Evolutionary conservation across 2,797 vertebrate species (phyloP).

Genomic region (Phoxinus dragarum): DNA sequence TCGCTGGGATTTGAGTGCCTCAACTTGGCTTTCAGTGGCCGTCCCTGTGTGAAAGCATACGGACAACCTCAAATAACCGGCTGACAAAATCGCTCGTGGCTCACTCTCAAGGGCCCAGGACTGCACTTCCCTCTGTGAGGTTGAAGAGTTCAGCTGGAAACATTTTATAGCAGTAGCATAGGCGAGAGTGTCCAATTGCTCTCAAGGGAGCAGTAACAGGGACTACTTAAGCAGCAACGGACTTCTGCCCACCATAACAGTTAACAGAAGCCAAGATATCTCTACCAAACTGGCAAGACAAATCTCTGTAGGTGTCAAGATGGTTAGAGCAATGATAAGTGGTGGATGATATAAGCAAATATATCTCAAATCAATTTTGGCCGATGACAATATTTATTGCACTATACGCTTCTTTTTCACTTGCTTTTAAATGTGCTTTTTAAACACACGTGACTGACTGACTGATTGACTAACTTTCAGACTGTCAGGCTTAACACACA

Average conservation of each 20-base stretch:
- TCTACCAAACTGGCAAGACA: conserved; percentile 5
- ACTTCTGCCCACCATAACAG: conserved; percentile 42
- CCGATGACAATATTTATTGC: not conserved
- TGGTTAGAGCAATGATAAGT: not conserved
- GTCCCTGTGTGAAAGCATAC: conserved; percentile 27
- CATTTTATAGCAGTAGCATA: conserved; percentile 29
- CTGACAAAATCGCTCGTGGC: conserved; percentile 30
- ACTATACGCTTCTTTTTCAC: not conserved
- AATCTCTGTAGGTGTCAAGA: conserved; percentile 23
- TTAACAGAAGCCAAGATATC: conserved; percentile 31
- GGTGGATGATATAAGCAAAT: not conserved
- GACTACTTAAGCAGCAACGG: conserved; percentile 31
- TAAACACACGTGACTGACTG: not conserved
- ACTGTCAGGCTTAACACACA: not conserved
- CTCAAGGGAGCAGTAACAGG: conserved; percentile 44
- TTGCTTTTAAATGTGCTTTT: not conserved
- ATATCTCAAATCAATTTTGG: not conserved
- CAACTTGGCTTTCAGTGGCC: conserved; percentile 15
- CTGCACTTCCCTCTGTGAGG: conserved; percentile 42
- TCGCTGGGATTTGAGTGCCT: conserved; percentile 34
- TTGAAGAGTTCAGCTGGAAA: conserved; percentile 41
- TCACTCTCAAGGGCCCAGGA: conserved; percentile 31
- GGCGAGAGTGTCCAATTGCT: conserved; percentile 21
- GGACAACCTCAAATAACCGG: conserved; percentile 42
- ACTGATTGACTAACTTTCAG: not conserved